Evolutionary conservation across 2,797 vertebrate species (phyloP).

Genomic region (Enteromius argenteus): DNA sequence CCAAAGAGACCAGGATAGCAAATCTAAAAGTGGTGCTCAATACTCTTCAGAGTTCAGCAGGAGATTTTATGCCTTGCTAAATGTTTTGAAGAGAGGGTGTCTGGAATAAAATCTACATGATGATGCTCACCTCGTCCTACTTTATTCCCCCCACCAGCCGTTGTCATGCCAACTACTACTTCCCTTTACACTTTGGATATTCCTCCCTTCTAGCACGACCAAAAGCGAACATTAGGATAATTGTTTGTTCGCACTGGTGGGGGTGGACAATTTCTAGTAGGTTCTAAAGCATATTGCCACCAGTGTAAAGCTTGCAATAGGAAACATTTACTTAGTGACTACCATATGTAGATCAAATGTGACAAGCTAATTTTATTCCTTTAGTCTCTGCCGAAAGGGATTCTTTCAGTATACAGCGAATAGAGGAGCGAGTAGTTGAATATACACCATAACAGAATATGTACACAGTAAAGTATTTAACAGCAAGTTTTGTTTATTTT

Average conservation of each 20-base stretch:
- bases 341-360: constrained; percentile 32
- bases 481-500: background rate
- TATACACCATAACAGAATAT: constrained; percentile 1
- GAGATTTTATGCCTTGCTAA: constrained; percentile 41
- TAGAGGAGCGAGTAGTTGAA: background rate
- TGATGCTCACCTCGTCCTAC: constrained; percentile 29
- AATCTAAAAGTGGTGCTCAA: constrained; percentile 20
- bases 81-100: constrained; percentile 30
- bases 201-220: constrained; percentile 15
- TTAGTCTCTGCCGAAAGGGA: constrained; percentile 31
- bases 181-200: constrained; percentile 43
- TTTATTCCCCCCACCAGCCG: constrained; percentile 2
- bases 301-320: constrained; percentile 16
- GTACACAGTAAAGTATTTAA: background rate
- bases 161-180: constrained; percentile 60
- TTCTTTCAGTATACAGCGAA: constrained; percentile 13
- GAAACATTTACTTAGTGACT: constrained; percentile 31
- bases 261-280: constrained; percentile 38
- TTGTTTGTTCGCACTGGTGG: constrained; percentile 34
- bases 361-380: constrained; percentile 44
- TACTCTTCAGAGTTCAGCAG: constrained; percentile 25
- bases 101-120: constrained; percentile 33
- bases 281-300: constrained; percentile 25
- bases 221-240: constrained; percentile 44
- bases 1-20: constrained; percentile 30